Base-by-base conservation (phyloP, 2,113 vertebrate genomes). In the Poeciliopsis turrubarensis region DNA sequence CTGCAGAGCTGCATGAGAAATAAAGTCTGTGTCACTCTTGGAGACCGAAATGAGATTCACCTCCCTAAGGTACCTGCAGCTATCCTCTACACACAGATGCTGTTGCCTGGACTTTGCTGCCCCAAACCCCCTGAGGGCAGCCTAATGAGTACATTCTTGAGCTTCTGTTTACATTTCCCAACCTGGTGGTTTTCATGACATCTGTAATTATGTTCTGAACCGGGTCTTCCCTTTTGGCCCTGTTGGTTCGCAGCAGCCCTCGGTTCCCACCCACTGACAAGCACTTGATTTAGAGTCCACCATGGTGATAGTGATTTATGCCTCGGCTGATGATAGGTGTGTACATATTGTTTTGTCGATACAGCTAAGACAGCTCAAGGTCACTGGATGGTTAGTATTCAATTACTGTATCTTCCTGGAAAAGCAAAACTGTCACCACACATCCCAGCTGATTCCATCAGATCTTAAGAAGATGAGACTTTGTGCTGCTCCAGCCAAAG, bases 301-400 rank as follows among this genome's bases (percentile, higher is more conserved):
- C 71, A 86, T 74, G 81, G 81, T 70, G 84, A 88, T 75, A 79
- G 86, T 91, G 89, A 92, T 90, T 91, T 86, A 90, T 89, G 86
- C 86, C 88, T 82, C 62, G 19, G 61, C 85, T 89, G 89, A 91
- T 90, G 87, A 92, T 90, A 88, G 87, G 87, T 91, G 92, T 89
- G 87, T 83, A 83, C 89, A 91, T 89, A 92, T 89, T 91, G 91
- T 94, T 92, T 85, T 70, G 89, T 93, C 89, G 72, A 92, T 92
- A 90, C 30, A 6, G 69, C 78, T 61, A 78, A 81, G 85, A 89
- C 84, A 76, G 85, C 85, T 90, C 91, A 92, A 93, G 90, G 92
- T 93, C 90, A 81, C 47, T 0, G 68, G 32, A 64, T 70, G 75
- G 84, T 90, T 86, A 86, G 89, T 44, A 78, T 89, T 87, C 89